Percentiles rank a stretch among this genome's conserved stretches.
phyloP scores from a whole-genome alignment of 2,113 vertebrate genomes.

The Neolamprologus variostigma region DNA sequence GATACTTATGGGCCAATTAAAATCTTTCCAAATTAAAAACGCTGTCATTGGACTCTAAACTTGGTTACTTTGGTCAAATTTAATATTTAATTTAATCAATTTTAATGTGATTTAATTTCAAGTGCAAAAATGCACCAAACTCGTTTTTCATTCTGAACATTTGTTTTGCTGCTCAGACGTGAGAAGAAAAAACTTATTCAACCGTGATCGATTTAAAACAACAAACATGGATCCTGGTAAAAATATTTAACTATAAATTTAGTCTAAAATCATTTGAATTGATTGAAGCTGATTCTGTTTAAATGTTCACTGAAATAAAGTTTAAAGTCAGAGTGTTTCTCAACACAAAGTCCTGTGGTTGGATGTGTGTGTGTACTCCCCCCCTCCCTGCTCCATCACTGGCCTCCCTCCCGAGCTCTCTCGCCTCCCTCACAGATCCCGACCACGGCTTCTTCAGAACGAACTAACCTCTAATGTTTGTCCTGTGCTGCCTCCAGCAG shows the following conservation, averaged over 20 bases:
- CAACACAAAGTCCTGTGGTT: slow-evolving; percentile 29
- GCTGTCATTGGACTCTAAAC: neutral
- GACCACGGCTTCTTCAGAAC: slow-evolving; percentile 22
- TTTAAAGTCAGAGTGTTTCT: neutral
- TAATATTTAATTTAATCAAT: neutral
- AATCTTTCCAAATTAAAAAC: neutral
- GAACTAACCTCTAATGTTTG: slow-evolving; percentile 40
- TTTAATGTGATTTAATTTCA: neutral
- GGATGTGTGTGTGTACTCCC: slow-evolving; percentile 12
- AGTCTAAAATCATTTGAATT: neutral
- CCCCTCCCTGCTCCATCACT: slow-evolving; percentile 3
- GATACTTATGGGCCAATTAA: neutral
- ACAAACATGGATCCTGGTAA: neutral
- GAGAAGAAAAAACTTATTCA: neutral
- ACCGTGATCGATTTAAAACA: neutral
- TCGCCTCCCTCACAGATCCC: slow-evolving; percentile 31
- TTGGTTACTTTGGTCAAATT: neutral
- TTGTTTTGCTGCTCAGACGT: neutral
- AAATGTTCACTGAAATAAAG: neutral
- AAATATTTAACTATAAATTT: neutral
- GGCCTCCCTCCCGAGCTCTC: neutral
- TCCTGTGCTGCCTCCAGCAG: slow-evolving; percentile 23
- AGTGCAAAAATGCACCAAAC: neutral
- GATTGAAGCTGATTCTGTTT: neutral
- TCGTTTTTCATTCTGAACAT: neutral